These are phyloP conservation scores for Linyphia triangularis DNA, from an alignment of 2,888 invertebrate species.

Conservation along the genomic window DNA sequence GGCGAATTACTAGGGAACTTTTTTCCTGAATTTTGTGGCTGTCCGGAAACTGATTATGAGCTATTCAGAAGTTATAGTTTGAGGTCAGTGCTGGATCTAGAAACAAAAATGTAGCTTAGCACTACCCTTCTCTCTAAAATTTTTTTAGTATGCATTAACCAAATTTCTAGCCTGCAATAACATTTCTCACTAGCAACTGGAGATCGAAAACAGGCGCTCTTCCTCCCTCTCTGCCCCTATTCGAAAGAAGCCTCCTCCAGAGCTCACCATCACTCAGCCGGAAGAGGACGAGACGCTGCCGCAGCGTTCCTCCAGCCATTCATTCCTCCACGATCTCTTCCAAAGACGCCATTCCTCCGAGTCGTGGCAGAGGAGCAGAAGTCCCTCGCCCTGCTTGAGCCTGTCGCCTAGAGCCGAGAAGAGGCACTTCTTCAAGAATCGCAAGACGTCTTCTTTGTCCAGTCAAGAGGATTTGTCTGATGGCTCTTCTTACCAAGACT, in stretches of 20 bases:
- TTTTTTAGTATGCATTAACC: too few species aligned
- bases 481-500: conserved; percentile 4
- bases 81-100: too few species aligned
- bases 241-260: conserved; percentile 57
- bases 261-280: conserved; percentile 70
- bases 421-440: conserved; percentile 21
- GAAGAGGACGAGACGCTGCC: conserved; percentile 55
- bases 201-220: conserved; percentile 62
- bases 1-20: too few species aligned
- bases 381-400: conserved; percentile 48
- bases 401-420: conserved; percentile 14
- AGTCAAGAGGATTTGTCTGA: conserved; percentile 61
- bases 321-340: conserved; percentile 56
- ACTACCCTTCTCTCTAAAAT: too few species aligned
- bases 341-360: conserved; percentile 65
- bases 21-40: too few species aligned
- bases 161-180: conserved; percentile 19
- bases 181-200: conserved; percentile 51
- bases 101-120: too few species aligned
- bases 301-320: conserved; percentile 64
- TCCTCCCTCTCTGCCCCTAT: conserved; percentile 67
- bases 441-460: conserved; percentile 56
- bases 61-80: too few species aligned
- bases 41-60: too few species aligned
- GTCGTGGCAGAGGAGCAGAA: conserved; percentile 58